phyloP scores from a whole-genome alignment of 2,888 invertebrate genomes.

The Amiota communis region DNA sequence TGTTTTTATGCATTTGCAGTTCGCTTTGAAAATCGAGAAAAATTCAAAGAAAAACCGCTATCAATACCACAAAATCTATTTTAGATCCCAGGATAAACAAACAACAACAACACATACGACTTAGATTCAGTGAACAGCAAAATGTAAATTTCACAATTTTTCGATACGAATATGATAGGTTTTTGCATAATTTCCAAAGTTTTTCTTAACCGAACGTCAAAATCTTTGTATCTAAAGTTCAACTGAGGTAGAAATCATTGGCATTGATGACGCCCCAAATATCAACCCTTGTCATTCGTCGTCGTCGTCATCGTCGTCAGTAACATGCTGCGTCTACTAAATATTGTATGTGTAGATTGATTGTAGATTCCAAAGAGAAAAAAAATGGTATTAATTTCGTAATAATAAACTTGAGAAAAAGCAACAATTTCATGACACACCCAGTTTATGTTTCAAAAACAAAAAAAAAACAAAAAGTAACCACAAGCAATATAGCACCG shows the following conservation, averaged over 20 bases:
- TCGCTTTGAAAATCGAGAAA: no score
- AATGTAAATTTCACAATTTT: slow-evolving; percentile 38
- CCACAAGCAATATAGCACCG: neutral
- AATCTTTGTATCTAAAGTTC: no score
- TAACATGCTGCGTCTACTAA: no score
- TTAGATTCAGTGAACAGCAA: slow-evolving; percentile 58
- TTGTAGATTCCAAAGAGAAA: neutral
- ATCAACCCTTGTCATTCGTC: neutral
- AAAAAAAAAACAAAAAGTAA: neutral
- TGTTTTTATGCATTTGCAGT: no score
- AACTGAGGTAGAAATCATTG: no score
- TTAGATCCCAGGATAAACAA: slow-evolving; percentile 44
- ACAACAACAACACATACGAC: slow-evolving; percentile 14
- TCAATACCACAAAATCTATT: slow-evolving; percentile 48
- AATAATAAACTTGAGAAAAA: slow-evolving; percentile 19
- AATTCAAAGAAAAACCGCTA: slow-evolving; percentile 17
- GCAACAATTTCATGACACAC: slow-evolving; percentile 15
- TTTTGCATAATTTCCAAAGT: slow-evolving; percentile 57
- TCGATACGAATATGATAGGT: slow-evolving; percentile 52
- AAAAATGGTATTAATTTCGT: slow-evolving; percentile 26
- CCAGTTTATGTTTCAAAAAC: neutral
- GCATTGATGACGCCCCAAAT: no score
- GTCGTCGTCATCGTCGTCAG: no score
- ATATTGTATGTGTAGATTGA: neutral
- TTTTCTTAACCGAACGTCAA: neutral